Percentiles rank a stretch among this genome's conserved stretches.
Evolutionary conservation across 2,797 vertebrate species (phyloP).

Genomic region (Falco naumanni): DNA sequence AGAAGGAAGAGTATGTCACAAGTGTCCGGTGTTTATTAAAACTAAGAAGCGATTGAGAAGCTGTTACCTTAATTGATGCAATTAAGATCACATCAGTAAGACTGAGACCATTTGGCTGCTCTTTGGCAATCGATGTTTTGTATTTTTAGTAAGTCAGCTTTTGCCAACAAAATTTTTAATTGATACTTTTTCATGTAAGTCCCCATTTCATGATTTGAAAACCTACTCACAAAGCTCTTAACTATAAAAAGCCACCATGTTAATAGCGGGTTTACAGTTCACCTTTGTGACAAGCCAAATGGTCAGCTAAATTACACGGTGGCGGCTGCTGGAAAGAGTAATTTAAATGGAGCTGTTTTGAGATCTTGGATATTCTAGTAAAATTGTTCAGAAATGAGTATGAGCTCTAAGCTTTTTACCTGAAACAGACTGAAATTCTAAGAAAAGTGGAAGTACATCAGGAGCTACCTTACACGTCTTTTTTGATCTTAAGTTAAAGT

Average conservation of each 20-base stretch:
- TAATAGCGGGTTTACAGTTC: neutral
- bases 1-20: neutral
- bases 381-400: neutral
- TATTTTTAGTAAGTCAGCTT: neutral
- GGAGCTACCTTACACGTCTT: neutral
- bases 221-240: neutral
- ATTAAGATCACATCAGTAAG: neutral
- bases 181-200: neutral
- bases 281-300: neutral
- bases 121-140: rapidly evolving
- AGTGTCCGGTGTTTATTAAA: neutral
- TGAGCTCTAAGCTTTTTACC: neutral
- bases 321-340: neutral
- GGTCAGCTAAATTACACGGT: neutral
- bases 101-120: neutral
- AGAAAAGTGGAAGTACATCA: neutral
- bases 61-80: neutral
- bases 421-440: neutral
- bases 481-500: neutral
- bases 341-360: neutral
- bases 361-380: neutral
- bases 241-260: neutral
- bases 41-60: neutral
- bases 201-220: neutral
- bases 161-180: neutral